These are phyloP conservation scores for Carpatolechia fugitivella DNA, from an alignment of 2,888 invertebrate species.

Conservation along the genomic window DNA sequence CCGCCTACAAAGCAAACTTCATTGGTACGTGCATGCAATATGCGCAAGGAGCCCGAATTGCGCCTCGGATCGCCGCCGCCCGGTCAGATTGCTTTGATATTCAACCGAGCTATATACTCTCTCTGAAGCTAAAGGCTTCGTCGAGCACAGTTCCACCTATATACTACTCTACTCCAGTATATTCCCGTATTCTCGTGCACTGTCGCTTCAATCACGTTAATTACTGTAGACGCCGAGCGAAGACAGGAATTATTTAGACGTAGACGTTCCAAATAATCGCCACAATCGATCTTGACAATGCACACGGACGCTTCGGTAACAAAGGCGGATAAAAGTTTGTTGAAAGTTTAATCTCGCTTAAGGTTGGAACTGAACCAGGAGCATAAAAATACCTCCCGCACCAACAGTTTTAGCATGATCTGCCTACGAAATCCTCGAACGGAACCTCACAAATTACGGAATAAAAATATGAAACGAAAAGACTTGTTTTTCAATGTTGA, in stretches of 20 bases:
- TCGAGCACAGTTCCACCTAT: slow-evolving; percentile 39
- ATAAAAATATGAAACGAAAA: no score
- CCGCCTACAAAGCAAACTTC: slow-evolving; percentile 80
- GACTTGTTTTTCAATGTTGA: no score
- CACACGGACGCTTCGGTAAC: neutral
- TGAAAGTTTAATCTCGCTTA: neutral
- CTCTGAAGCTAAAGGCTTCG: slow-evolving; percentile 53
- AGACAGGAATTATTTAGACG: slow-evolving; percentile 31
- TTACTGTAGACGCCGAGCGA: slow-evolving; percentile 46
- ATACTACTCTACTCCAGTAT: slow-evolving; percentile 4
- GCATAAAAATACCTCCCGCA: neutral
- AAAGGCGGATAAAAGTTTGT: slow-evolving; percentile 7
- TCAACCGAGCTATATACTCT: slow-evolving; percentile 50
- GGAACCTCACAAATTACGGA: no score
- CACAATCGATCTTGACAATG: slow-evolving; percentile 9
- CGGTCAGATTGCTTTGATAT: slow-evolving; percentile 72
- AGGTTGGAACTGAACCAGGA: neutral
- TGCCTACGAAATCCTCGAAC: no score
- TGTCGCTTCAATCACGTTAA: slow-evolving; percentile 55
- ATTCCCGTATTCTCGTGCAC: slow-evolving; percentile 20
- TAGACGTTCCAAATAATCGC: slow-evolving; percentile 15
- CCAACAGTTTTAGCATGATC: neutral
- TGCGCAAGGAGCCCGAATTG: slow-evolving; percentile 77
- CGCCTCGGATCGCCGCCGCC: slow-evolving; percentile 55
- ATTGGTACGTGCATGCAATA: slow-evolving; percentile 79